Percentiles rank a stretch among this genome's conserved stretches.
Evolutionary conservation across 2,113 vertebrate species (phyloP).

Genomic region (Corythaeola cristata): DNA sequence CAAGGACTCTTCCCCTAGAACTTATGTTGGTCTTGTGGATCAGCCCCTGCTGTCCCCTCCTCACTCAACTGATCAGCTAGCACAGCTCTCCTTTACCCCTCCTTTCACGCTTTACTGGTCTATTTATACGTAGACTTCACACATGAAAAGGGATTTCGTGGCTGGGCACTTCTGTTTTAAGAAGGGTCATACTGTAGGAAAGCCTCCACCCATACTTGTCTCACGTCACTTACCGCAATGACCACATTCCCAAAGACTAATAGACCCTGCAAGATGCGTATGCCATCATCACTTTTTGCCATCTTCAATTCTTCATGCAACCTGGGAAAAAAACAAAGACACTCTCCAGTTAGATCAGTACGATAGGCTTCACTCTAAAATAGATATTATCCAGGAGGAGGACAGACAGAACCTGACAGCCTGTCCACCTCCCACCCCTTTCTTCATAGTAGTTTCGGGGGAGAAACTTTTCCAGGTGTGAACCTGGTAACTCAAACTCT

Average conservation of each 20-base stretch:
- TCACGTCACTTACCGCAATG: conserved; percentile 75
- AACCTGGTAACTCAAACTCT: neutral
- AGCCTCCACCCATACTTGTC: neutral
- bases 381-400: neutral
- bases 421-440: neutral
- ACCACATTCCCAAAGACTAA: conserved; percentile 80
- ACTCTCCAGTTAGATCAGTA: neutral
- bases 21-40: neutral
- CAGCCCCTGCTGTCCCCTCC: neutral
- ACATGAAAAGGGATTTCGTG: neutral
- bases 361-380: neutral
- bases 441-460: neutral
- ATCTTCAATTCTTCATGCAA: conserved; percentile 63
- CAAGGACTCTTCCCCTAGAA: neutral
- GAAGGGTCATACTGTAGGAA: neutral
- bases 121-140: neutral
- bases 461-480: neutral
- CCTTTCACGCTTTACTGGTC: neutral
- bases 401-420: neutral
- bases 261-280: conserved; percentile 74
- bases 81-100: neutral
- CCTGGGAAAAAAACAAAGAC: neutral
- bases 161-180: neutral
- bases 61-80: neutral
- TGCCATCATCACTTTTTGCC: conserved; percentile 68